Percentiles rank a stretch among this genome's conserved stretches.
Conservation (phyloP, 2,113 vertebrate genomes). For the Varanus komodoensis region DNA sequence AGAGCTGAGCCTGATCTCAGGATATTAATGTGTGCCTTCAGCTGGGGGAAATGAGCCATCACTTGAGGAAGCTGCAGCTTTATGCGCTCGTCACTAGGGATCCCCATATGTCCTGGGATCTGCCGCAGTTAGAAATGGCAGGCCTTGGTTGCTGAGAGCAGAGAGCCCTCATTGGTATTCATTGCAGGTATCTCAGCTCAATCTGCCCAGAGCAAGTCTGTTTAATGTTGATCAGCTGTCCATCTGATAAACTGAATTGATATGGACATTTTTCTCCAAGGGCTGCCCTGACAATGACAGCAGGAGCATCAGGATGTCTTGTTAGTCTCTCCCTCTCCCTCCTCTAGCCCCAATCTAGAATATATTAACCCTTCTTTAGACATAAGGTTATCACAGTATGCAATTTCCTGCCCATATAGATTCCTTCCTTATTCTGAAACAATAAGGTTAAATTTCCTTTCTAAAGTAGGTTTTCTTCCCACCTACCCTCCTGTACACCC, state of each 20-base stretch:
- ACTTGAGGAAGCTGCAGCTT: constrained; percentile 77
- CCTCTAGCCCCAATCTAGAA: constrained; percentile 32
- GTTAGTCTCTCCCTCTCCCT: constrained; percentile 68
- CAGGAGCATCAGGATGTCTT: constrained; percentile 72
- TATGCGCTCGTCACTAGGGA: constrained; percentile 82
- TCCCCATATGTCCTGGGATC: constrained; percentile 83
- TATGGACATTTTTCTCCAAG: constrained; percentile 75
- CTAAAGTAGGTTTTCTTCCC: not conserved
- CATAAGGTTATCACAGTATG: not conserved
- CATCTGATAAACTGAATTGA: constrained; percentile 79
- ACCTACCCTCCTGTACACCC: not conserved
- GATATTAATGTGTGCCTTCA: constrained; percentile 86
- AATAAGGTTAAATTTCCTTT: constrained; percentile 6
- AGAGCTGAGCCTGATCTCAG: constrained; percentile 77
- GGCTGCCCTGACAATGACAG: constrained; percentile 77
- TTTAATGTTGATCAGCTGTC: constrained; percentile 84
- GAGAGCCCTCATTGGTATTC: constrained; percentile 83
- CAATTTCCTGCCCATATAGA: not conserved
- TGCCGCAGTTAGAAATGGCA: constrained; percentile 70
- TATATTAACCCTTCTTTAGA: constrained; percentile 77
- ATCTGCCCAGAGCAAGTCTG: constrained; percentile 81
- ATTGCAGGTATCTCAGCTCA: constrained; percentile 74
- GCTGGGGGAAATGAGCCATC: constrained; percentile 81
- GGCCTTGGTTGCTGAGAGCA: constrained; percentile 67
- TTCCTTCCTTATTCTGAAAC: constrained; percentile 31